A percentile compares a stretch with the other conserved stretches of the same genome.
These are phyloP conservation scores for Penaeus monodon DNA, from an alignment of 2,888 invertebrate species.

Conservation along the genomic window DNA sequence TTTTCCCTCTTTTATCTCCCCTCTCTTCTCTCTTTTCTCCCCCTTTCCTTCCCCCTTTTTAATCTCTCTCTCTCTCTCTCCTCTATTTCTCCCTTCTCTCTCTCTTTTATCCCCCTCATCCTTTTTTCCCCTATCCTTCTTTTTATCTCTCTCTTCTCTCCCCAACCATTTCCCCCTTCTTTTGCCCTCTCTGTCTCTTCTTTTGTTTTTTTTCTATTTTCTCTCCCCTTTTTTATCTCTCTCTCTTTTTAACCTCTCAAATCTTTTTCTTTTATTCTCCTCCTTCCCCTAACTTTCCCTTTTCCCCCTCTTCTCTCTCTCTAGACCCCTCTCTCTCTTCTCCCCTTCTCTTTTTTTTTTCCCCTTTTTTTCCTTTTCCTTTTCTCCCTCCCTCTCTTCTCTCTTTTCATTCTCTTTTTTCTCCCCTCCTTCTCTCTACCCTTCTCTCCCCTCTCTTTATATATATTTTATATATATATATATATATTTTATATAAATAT, in stretches of 20 bases:
- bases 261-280: no score
- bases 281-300: not conserved
- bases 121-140: not conserved
- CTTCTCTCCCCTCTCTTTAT: constrained; percentile 11
- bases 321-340: not conserved
- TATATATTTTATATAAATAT: no score
- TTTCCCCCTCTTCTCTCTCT: not conserved
- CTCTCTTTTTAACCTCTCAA: no score
- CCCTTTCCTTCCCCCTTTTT: no score
- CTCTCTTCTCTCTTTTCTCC: not conserved
- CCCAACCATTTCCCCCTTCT: not conserved
- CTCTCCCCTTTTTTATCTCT: not conserved
- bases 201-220: no score
- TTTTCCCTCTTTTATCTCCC: not conserved
- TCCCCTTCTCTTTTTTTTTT: not conserved
- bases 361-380: no score
- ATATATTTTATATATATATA: no score
- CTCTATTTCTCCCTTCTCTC: no score
- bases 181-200: no score
- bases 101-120: no score
- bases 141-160: not conserved
- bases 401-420: not conserved
- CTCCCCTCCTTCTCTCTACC: not conserved
- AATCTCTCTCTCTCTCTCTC: no score
- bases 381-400: not conserved